Evolutionary conservation across 2,797 vertebrate genomes (phyloP).

Genomic region (Chrysocyon brachyurus): DNA sequence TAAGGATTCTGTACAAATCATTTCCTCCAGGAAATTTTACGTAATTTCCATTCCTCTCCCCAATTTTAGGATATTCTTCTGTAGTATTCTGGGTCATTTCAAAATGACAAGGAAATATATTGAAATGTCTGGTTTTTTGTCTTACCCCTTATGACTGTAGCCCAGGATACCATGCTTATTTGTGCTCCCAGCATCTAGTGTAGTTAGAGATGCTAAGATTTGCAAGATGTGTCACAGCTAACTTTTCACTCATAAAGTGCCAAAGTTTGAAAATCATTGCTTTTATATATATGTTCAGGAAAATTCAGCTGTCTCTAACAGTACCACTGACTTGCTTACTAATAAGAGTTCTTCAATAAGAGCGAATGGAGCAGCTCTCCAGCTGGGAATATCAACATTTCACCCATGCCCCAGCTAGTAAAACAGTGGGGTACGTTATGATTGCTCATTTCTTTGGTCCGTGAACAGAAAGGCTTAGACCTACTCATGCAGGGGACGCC

Average conservation of each 20-base stretch:
- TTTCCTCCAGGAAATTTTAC: slow-evolving; percentile 28
- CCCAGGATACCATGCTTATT: neutral
- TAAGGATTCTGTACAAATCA: neutral
- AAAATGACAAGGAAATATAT: slow-evolving; percentile 42
- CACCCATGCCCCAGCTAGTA: neutral
- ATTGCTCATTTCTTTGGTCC: neutral
- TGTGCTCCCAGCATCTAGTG: neutral
- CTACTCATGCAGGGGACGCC: neutral
- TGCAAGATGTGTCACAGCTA: neutral
- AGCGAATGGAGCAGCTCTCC: neutral
- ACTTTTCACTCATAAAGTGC: neutral
- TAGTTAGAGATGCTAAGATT: neutral
- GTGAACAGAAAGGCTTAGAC: neutral
- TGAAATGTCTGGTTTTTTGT: neutral
- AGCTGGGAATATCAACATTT: neutral
- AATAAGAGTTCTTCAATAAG: neutral
- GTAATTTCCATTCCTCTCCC: neutral
- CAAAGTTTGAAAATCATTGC: neutral
- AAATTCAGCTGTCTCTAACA: slow-evolving; percentile 2
- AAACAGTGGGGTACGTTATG: neutral
- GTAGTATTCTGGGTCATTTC: slow-evolving; percentile 36
- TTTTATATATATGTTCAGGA: neutral
- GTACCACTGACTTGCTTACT: neutral
- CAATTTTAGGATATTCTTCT: neutral
- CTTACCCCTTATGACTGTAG: neutral